Evolutionary conservation across 2,888 invertebrate genomes (phyloP).

Genomic region (Pammene fasciana): DNA sequence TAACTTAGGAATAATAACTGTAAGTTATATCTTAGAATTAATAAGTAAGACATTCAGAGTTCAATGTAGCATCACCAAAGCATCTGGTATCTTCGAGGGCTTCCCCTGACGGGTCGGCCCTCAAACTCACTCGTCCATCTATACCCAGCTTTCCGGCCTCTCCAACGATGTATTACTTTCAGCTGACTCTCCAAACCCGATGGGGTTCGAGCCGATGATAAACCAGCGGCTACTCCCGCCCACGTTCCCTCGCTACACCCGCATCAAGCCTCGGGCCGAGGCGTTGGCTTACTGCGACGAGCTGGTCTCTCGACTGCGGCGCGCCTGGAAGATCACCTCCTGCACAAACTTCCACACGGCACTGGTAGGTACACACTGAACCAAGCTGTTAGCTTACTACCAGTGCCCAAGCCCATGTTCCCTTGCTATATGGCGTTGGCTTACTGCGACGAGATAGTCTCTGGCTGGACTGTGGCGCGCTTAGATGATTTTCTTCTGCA

Average conservation of each 20-base stretch:
- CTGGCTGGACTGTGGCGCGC: conserved; percentile 90
- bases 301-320: conserved; percentile 90
- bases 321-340: conserved; percentile 91
- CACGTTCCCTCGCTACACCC: conserved; percentile 98
- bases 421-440: conserved; percentile 96
- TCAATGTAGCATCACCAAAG: no score
- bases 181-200: conserved; percentile 89
- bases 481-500: conserved; percentile 90
- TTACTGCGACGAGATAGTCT: conserved; percentile 92
- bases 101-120: no score
- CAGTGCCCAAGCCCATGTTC: no score
- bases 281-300: conserved; percentile 92
- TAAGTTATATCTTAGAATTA: no score
- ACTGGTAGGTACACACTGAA: conserved; percentile 82
- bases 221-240: conserved; percentile 98
- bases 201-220: conserved; percentile 98
- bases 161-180: conserved; percentile 29
- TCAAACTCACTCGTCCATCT: no score
- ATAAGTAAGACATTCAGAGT: no score
- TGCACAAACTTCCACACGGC: conserved; percentile 91
- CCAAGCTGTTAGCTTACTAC: no score
- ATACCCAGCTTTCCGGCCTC: no score
- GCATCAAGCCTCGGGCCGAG: conserved; percentile 90
- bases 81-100: no score
- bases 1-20: conserved; percentile 8